These are phyloP conservation scores for Urocynchramus pylzowi DNA, from an alignment of 2,113 vertebrate genomes.

Conservation along the genomic window DNA sequence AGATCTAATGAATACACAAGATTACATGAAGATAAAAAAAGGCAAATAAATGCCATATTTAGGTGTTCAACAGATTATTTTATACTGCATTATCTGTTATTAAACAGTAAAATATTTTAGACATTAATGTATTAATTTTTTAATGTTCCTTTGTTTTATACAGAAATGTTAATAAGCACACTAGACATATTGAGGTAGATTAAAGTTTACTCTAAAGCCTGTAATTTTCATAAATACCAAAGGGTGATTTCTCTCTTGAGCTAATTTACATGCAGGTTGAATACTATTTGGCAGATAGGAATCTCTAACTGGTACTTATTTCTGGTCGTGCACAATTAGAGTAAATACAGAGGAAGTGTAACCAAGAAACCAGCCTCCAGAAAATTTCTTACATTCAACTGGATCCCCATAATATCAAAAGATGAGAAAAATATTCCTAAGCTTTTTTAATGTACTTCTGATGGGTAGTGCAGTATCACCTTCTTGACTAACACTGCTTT, in stretches of 20 bases:
- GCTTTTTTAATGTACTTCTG: conserved; percentile 49
- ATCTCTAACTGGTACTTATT: neutral
- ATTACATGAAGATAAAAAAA: neutral
- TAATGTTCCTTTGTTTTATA: neutral
- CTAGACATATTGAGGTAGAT: neutral
- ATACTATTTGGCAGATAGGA: neutral
- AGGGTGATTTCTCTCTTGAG: neutral
- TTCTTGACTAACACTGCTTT: conserved; percentile 49
- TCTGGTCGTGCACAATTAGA: neutral
- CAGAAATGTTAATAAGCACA: neutral
- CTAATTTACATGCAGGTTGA: neutral
- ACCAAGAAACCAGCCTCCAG: neutral
- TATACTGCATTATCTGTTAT: neutral
- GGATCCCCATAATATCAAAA: neutral
- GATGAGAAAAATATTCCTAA: conserved; percentile 38
- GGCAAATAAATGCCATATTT: neutral
- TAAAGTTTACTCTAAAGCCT: neutral
- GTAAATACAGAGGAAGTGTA: neutral
- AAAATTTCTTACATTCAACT: neutral
- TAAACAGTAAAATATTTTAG: neutral
- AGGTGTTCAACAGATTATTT: neutral
- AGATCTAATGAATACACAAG: neutral
- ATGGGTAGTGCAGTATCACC: conserved; percentile 17
- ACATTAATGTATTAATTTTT: neutral
- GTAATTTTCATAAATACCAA: neutral